Evolutionary conservation across 2,888 invertebrate species (phyloP), one percentile per base, ranked within the genome.

Genomic region (Yponomeuta malinellus): DNA sequence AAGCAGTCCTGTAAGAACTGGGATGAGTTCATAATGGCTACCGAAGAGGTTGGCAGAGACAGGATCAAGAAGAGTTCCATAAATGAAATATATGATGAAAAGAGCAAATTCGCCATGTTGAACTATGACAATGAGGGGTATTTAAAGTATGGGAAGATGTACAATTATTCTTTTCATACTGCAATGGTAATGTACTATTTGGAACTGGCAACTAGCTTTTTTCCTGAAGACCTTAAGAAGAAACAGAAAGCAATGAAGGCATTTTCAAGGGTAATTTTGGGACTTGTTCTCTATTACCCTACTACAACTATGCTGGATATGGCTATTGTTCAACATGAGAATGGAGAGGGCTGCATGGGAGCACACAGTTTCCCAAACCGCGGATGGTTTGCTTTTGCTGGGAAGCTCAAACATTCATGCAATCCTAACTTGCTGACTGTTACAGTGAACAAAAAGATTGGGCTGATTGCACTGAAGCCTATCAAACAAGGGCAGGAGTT

Each of bases 351-450:
- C 15, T 31, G 63, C 9, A n/a, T 69, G 37, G 33, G 37, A 5
- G 29, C 33, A 12, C 69, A 69, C 12, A 1, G 1, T 33, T 9
- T 43, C 48, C 0, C 8, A 10, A 69, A 72, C 37, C 65, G 2
- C n/a, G 74, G 72, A 15, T 73, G 37, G 59, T 72, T 72, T n/a
- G 43, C 72, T 1, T 74, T 74, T 69, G 43, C 70, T 3, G 71
- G 73, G 29, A 73, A 71, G 43, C 48, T 74, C 23, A 71, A 66
- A 59, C 70, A 73, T 48, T 23, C 29, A 8, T 73, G 73, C 66
- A 64, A 71, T n/a, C 63, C 74, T 2, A 74, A 74, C 48, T 6
- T 73, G 12, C 12, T 72, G 48, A 65, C 63, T 12, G 48, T 74
- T 31, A 71, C 71, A 4, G 48, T 73, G 0, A 66, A 72, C 15